Conservation (phyloP, 2,113 vertebrate species). For the Ramphastos sulfuratus region DNA sequence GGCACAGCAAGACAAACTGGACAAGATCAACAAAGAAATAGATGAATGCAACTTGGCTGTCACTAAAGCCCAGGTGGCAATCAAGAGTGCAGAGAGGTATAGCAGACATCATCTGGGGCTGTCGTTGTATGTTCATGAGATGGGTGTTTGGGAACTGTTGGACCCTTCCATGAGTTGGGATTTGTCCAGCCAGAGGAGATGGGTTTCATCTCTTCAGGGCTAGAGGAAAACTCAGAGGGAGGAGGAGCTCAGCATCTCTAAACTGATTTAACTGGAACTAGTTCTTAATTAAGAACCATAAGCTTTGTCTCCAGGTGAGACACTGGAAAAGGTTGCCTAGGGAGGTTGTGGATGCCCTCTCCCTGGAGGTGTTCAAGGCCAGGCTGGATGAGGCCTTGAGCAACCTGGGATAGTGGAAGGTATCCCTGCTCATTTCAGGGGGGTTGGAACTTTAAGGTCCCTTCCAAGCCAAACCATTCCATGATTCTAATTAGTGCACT, state of each 20-base stretch:
- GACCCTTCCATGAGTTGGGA: accelerated
- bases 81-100: conserved; percentile 90
- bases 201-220: not conserved
- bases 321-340: too few relatives aligned
- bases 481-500: not conserved
- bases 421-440: too few relatives aligned
- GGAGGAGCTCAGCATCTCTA: not conserved
- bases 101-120: not conserved
- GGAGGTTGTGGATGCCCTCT: too few relatives aligned
- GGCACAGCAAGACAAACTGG: conserved; percentile 90
- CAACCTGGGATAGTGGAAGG: too few relatives aligned
- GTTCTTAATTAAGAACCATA: not conserved
- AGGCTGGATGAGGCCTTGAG: too few relatives aligned
- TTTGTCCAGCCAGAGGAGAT: not conserved
- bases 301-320: not conserved
- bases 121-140: accelerated
- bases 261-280: not conserved
- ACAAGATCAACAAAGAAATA: conserved; percentile 86
- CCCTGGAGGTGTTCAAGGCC: too few relatives aligned
- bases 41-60: conserved; percentile 86
- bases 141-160: accelerated
- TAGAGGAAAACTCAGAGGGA: not conserved
- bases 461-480: too few relatives aligned
- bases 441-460: too few relatives aligned
- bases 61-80: conserved; percentile 92